Evolutionary conservation across 2,113 vertebrate genomes (phyloP).

Genomic region (Trogon surrucura): DNA sequence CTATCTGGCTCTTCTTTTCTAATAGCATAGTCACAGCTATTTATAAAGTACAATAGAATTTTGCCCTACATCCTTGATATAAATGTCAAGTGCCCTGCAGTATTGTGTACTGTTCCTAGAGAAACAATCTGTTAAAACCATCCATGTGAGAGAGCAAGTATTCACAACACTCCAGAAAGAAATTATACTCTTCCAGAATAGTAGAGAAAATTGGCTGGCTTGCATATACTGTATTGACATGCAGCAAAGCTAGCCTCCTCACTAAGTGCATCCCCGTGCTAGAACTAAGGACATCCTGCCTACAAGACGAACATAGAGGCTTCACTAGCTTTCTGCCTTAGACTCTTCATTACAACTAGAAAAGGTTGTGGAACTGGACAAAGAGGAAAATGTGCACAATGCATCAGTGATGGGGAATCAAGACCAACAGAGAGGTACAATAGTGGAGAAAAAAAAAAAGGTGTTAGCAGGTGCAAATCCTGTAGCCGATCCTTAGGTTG

Average conservation of each 20-base stretch:
- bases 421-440: not conserved
- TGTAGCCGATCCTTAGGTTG: not conserved
- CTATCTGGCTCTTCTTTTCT: not conserved
- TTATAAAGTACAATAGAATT: slow-evolving; percentile 5
- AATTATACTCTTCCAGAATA: not conserved
- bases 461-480: not conserved
- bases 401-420: not conserved
- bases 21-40: not conserved
- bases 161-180: slow-evolving; percentile 32
- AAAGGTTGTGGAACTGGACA: not conserved
- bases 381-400: not conserved
- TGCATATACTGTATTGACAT: not conserved
- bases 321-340: not conserved
- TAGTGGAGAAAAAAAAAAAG: not conserved
- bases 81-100: slow-evolving; percentile 44
- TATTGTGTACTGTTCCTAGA: slow-evolving; percentile 8
- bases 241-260: not conserved
- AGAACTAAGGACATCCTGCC: not conserved
- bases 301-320: not conserved
- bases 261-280: not conserved
- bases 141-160: not conserved
- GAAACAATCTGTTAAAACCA: slow-evolving; percentile 44
- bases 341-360: not conserved
- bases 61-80: slow-evolving; percentile 12
- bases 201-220: not conserved